Evolutionary conservation across 2,888 invertebrate species (phyloP).

Genomic region (Augiades crinisus): DNA sequence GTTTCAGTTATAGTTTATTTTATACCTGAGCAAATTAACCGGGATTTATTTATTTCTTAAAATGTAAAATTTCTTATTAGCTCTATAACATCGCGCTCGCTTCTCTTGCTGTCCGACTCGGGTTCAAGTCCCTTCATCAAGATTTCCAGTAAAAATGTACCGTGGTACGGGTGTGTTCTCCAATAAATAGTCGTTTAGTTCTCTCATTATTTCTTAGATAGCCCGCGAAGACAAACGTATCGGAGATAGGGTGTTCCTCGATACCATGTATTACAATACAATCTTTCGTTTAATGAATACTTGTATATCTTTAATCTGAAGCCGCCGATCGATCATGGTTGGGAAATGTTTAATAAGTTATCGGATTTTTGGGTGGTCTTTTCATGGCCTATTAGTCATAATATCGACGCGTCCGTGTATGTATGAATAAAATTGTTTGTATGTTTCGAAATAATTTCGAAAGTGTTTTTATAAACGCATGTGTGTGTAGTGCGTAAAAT

Average conservation of each 20-base stretch:
- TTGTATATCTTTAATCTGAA: neutral
- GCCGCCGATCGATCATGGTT: neutral
- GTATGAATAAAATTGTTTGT: too few relatives aligned
- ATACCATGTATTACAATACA: slow-evolving; percentile 13
- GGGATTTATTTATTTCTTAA: too few relatives aligned
- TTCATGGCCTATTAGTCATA: neutral
- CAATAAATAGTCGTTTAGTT: slow-evolving; percentile 18
- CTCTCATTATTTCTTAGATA: slow-evolving; percentile 7
- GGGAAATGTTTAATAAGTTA: slow-evolving; percentile 2
- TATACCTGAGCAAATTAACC: neutral
- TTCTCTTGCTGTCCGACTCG: neutral
- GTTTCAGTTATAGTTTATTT: neutral
- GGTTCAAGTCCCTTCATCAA: slow-evolving; percentile 1
- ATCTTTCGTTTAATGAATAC: slow-evolving; percentile 7
- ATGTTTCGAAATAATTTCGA: too few relatives aligned
- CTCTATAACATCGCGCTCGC: neutral
- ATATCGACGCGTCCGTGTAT: too few relatives aligned
- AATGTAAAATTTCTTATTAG: too few relatives aligned
- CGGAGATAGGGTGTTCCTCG: neutral
- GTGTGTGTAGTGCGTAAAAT: too few relatives aligned
- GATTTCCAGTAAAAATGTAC: slow-evolving; percentile 1
- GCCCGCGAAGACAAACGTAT: slow-evolving; percentile 8
- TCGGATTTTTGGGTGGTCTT: slow-evolving; percentile 11
- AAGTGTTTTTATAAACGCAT: too few relatives aligned
- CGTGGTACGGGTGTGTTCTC: neutral